These are phyloP conservation scores for Anthonomus grandis DNA, from an alignment of 1,140 invertebrate genomes.

Conservation along the genomic window DNA sequence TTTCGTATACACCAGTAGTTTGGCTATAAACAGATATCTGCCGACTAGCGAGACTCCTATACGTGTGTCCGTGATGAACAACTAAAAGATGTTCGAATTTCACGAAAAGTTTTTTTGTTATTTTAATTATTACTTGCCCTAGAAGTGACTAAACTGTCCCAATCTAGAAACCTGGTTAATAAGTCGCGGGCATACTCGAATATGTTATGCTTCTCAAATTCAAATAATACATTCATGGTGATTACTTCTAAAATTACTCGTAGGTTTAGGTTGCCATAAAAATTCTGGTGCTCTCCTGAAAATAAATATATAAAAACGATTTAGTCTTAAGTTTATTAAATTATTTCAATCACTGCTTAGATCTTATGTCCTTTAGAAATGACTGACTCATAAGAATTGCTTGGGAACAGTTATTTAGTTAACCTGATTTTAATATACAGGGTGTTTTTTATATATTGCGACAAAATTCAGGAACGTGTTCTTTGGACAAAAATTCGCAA, in stretches of 20 bases:
- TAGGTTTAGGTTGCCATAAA: slow-evolving; percentile 5
- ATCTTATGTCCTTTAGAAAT: no score
- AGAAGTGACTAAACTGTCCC: slow-evolving; percentile 30
- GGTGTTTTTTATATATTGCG: no score
- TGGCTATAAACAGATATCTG: slow-evolving; percentile 29
- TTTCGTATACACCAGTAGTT: slow-evolving; percentile 1
- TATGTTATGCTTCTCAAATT: slow-evolving; percentile 10
- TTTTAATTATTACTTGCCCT: slow-evolving; percentile 18
- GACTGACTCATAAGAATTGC: no score
- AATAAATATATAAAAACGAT: background rate
- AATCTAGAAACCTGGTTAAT: slow-evolving; percentile 22
- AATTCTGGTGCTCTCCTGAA: slow-evolving; percentile 5
- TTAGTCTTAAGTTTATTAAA: background rate
- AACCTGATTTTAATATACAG: no score
- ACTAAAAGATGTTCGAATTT: slow-evolving; percentile 8
- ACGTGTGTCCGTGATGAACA: slow-evolving; percentile 9
- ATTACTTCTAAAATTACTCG: slow-evolving; percentile 28
- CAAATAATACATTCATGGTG: slow-evolving; percentile 26
- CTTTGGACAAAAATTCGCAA: no score
- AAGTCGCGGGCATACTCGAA: slow-evolving; percentile 7
- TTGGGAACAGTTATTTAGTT: no score
- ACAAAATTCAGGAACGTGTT: no score
- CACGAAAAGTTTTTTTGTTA: background rate
- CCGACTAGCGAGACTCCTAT: slow-evolving; percentile 16
- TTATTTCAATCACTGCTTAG: no score